Conservation (phyloP, 2,113 vertebrate genomes). For the Psilopsiagon aurifrons region DNA sequence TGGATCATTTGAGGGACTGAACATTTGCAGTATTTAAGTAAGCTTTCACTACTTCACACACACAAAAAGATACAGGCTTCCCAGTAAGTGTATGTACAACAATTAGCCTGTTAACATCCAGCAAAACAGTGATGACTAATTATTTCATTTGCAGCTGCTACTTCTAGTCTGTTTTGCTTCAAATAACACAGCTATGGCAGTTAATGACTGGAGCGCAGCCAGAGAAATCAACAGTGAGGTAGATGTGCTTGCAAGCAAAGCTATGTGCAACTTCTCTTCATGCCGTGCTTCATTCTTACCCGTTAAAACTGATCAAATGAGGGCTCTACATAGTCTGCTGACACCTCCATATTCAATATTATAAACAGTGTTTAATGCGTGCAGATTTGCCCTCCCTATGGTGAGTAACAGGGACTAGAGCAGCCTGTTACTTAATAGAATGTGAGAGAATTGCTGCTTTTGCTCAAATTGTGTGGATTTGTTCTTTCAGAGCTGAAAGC, state of each 20-base stretch:
- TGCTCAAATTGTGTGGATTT: not conserved
- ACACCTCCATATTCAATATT: not conserved
- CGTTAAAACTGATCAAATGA: not conserved
- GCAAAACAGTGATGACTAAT: not conserved
- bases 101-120: conserved; percentile 1
- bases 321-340: not conserved
- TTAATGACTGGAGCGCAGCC: not conserved
- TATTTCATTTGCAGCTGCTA: conserved; percentile 13
- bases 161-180: conserved; percentile 2
- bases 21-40: not conserved
- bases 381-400: not conserved
- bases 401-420: not conserved
- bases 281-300: not conserved
- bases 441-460: not conserved
- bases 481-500: not conserved
- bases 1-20: not conserved
- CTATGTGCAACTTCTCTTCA: accelerated
- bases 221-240: not conserved
- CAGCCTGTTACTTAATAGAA: not conserved
- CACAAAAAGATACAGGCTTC: not conserved
- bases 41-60: not conserved
- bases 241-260: not conserved
- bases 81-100: not conserved
- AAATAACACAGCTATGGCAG: not conserved
- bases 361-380: conserved; percentile 2